Evolutionary conservation across 1,140 invertebrate species (phyloP), one percentile per base, ranked within the genome.

Genomic region (Drosophila lowei): DNA sequence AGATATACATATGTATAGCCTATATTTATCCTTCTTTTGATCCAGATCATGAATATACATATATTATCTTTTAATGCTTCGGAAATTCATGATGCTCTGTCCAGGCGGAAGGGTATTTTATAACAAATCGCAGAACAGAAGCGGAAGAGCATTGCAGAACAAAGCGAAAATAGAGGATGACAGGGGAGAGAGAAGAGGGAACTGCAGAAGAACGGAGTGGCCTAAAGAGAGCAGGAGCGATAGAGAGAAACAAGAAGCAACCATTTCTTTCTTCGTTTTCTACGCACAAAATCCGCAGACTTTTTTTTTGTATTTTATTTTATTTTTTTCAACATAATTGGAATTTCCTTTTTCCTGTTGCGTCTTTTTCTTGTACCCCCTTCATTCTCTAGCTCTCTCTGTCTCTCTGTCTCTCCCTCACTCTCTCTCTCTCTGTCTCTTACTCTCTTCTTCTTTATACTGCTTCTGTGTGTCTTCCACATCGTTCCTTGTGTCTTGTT

Each of bases 261-360:
- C 83, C 88, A 88, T 86, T 77, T 78, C 88, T 86, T 88, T 81
- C 83, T 81, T 77, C 62, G 81, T 86, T 86, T 88, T 81, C 81
- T 88, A 88, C 74, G 81, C 77, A 74, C 81, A 73, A 73, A 38
- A 13, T 38, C 34, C 11, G 64, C 72, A 86, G 80, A 86, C 81
- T 38, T 13, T 38, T 13, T 38, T 38, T 38, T 38, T 38, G 11
- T 38, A 13, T 11, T 13, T 38, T 38, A 4, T 38, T 81, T 42
- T 28, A 7, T 28, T 46, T 57, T 64, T 65, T 77, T 80, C 77
- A 86, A 81, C 83, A 86, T 86, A 86, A 86, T 86, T 86, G 81
- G 83, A 86, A 86, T 86, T 86, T 86, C 81, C 81, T 86, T 86
- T 85, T 86, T 88, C 81, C 81, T 85, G 81, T 38, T 13, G 34